phyloP scores from a whole-genome alignment of 53 echinoderm and acorn worm species.

The Stichopus horrens region DNA sequence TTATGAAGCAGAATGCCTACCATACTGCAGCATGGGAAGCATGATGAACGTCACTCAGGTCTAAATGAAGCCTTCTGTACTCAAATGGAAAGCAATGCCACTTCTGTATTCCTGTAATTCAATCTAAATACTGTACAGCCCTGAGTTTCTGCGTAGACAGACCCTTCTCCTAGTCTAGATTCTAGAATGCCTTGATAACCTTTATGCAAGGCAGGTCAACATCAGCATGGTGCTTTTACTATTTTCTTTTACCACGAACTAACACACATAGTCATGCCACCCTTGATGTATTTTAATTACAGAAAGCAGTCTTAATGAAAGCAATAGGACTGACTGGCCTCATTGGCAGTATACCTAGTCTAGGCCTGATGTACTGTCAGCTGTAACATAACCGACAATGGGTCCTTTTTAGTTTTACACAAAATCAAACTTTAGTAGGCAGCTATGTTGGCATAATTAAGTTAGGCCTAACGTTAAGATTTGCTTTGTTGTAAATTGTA shows the following conservation, averaged over 20 bases:
- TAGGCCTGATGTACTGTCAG: neutral
- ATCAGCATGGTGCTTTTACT: slow-evolving; percentile 27
- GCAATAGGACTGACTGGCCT: neutral
- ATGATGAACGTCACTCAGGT: neutral
- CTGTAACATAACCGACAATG: neutral
- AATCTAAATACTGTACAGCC: too few species aligned
- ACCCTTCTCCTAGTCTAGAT: neutral
- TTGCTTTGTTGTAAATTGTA: neutral
- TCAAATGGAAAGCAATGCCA: neutral
- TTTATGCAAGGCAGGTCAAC: slow-evolving; percentile 9
- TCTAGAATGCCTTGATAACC: neutral
- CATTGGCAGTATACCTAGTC: neutral
- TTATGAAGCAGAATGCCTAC: slow-evolving; percentile 20
- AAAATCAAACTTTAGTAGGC: too few species aligned
- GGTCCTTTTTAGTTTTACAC: too few species aligned
- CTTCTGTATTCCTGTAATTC: neutral
- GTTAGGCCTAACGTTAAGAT: neutral
- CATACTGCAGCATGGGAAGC: slow-evolving; percentile 38
- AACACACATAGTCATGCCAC: neutral
- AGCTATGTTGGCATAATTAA: too few species aligned
- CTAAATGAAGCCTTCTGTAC: neutral
- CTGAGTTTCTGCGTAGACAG: neutral
- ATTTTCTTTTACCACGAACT: neutral
- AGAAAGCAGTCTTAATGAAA: neutral
- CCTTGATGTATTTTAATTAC: neutral